Conservation (phyloP, 2,113 vertebrate species). For the Brienomyrus brachyistius region DNA sequence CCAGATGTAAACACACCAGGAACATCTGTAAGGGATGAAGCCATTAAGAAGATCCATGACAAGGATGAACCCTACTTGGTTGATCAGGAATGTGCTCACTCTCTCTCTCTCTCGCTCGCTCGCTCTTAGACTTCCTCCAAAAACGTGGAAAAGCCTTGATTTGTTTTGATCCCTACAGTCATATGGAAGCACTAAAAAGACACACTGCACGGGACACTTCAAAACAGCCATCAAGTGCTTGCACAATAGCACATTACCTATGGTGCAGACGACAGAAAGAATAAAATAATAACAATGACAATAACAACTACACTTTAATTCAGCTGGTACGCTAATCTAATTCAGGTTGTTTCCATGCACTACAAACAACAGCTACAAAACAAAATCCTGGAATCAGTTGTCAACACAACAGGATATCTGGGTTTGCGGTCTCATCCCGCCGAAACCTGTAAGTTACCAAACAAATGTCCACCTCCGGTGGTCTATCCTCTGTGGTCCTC, state of each 20-base stretch:
- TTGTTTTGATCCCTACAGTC: slow-evolving; percentile 3
- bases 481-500: not conserved
- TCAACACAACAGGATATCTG: not conserved
- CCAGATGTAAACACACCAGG: slow-evolving; percentile 30
- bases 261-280: not conserved
- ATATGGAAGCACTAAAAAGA: slow-evolving; percentile 36
- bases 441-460: not conserved
- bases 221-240: slow-evolving; percentile 20
- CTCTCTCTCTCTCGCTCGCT: not conserved
- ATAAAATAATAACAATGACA: not conserved
- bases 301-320: not conserved
- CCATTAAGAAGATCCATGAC: slow-evolving; percentile 19
- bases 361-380: not conserved
- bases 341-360: not conserved
- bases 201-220: slow-evolving; percentile 18
- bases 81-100: slow-evolving; percentile 2
- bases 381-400: not conserved
- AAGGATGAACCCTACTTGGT: slow-evolving; percentile 7
- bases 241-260: slow-evolving; percentile 11
- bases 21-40: slow-evolving; percentile 14
- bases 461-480: not conserved
- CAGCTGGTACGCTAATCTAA: not conserved
- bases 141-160: not conserved
- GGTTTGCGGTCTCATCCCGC: not conserved
- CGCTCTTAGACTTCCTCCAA: slow-evolving; percentile 16